Base-by-base conservation (phyloP, 2,113 vertebrate species). In the Neopipo cinnamomea region DNA sequence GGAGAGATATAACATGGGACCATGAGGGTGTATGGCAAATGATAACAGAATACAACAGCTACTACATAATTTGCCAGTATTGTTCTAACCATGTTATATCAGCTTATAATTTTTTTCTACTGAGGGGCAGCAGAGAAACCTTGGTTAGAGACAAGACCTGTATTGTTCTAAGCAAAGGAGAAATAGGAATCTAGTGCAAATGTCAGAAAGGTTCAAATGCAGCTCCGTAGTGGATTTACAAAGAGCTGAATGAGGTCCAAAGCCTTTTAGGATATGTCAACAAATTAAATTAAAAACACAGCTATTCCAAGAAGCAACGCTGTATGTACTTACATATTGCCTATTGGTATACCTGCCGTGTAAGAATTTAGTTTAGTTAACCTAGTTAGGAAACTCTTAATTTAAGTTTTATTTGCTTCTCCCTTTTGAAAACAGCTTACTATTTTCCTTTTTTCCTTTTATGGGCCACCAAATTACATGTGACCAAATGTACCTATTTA, bases 401-500 rank as follows among this genome's bases (percentile, higher is more conserved):
- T 86, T 85, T 81, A 77, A 61, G 58, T 96, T 97, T 79, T 65
- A 96, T 92, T 97, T 97, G 74, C 53, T 62, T 87, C 87, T 91
- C 83, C 82, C 50, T 75, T 95, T 98, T 95, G 86, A 85, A 97
- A 97, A 83, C 74, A 52, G 76, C 66, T 88, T 89, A 90, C 88
- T 91, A 55, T 87, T 96, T 92, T 96, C 50, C 50, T 88, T 73
- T 88, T 95, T 79, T 88, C 89, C 89, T 96, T 97, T 97, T 95
- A 97, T 89, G 71, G 85, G 89, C 94, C 93, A 98, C 97, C 96
- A 98, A 97, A 98, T 97, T 97, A 95, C 96, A 97, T 95, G 92
- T 89, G 97, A 98, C 97, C 97, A 97, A 97, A 96, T 87, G 92
- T 92, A 98, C 96, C 96, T 97, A 97, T 97, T 97, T 97, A 95